Evolutionary conservation across 1,140 invertebrate species (phyloP).

Genomic region (Copidosoma floridanum): DNA sequence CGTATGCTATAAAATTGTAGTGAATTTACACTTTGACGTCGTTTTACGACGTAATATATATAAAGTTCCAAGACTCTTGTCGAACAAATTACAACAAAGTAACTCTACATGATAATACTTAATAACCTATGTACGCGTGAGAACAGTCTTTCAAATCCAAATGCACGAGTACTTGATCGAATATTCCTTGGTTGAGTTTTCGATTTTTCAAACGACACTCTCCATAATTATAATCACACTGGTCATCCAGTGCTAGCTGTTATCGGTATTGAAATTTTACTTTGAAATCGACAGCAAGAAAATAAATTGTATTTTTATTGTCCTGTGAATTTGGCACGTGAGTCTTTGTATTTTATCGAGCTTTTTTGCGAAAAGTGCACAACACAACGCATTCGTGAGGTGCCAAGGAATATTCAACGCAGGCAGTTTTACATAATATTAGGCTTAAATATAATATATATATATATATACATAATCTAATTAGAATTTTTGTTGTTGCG

Average conservation of each 20-base stretch:
- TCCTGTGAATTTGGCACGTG: constrained; percentile 43
- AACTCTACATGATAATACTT: constrained; percentile 34
- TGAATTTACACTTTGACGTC: background rate
- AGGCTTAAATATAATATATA: constrained; percentile 20
- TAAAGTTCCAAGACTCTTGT: constrained; percentile 7
- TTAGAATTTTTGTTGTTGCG: constrained; percentile 9
- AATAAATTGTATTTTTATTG: constrained; percentile 39
- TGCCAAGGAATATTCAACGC: constrained; percentile 32
- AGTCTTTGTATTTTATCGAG: constrained; percentile 7
- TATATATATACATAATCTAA: constrained; percentile 25
- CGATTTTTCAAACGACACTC: too few species aligned
- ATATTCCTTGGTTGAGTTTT: constrained; percentile 30
- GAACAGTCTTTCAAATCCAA: constrained; percentile 47
- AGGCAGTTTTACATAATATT: constrained; percentile 33
- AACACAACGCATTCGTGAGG: constrained; percentile 13
- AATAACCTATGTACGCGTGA: constrained; percentile 39
- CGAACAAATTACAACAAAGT: constrained; percentile 15
- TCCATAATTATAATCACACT: too few species aligned
- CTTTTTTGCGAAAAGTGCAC: constrained; percentile 7
- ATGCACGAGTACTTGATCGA: constrained; percentile 35
- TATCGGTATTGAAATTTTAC: too few species aligned
- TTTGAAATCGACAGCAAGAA: background rate
- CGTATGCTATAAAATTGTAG: constrained; percentile 12
- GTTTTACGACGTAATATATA: background rate
- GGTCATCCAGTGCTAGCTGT: too few species aligned